phyloP scores from a whole-genome alignment of 2,888 invertebrate genomes.

The Pterobdella sp. region DNA sequence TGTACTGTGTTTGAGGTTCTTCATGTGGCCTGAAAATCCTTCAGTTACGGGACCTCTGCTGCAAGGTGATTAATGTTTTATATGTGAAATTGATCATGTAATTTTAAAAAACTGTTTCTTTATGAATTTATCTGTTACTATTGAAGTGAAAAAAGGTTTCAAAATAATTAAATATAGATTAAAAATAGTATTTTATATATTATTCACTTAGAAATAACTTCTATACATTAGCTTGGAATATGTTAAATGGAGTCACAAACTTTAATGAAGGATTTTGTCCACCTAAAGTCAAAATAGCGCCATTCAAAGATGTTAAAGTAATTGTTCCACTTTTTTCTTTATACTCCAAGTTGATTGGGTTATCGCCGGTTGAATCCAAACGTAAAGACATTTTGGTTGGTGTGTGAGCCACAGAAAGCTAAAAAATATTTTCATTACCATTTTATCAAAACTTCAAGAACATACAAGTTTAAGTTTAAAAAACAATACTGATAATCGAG shows the following conservation, averaged over 20 bases:
- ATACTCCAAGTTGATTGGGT: slow-evolving; percentile 26
- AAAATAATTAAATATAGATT: too few species aligned
- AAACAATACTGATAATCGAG: background rate
- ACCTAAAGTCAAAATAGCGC: slow-evolving; percentile 32
- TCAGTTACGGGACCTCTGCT: slow-evolving; percentile 34
- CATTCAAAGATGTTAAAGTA: slow-evolving; percentile 28
- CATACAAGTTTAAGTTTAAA: background rate
- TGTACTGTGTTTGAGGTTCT: slow-evolving; percentile 30
- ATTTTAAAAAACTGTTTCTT: too few species aligned
- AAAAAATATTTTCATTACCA: slow-evolving; percentile 4
- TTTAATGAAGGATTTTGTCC: slow-evolving; percentile 34
- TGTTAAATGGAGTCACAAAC: slow-evolving; percentile 15
- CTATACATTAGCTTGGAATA: background rate
- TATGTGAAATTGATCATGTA: too few species aligned
- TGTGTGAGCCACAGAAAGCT: slow-evolving; percentile 36
- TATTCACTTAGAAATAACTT: too few species aligned
- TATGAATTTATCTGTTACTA: too few species aligned
- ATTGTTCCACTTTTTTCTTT: background rate
- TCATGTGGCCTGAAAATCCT: slow-evolving; percentile 36
- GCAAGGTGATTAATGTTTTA: too few species aligned
- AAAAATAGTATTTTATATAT: too few species aligned
- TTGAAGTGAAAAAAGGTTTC: too few species aligned
- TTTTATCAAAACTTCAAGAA: background rate
- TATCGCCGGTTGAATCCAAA: slow-evolving; percentile 20
- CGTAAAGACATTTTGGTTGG: slow-evolving; percentile 29